Base-by-base conservation (phyloP, 2,797 vertebrate species). In the Melanotaenia parkinsoni region DNA sequence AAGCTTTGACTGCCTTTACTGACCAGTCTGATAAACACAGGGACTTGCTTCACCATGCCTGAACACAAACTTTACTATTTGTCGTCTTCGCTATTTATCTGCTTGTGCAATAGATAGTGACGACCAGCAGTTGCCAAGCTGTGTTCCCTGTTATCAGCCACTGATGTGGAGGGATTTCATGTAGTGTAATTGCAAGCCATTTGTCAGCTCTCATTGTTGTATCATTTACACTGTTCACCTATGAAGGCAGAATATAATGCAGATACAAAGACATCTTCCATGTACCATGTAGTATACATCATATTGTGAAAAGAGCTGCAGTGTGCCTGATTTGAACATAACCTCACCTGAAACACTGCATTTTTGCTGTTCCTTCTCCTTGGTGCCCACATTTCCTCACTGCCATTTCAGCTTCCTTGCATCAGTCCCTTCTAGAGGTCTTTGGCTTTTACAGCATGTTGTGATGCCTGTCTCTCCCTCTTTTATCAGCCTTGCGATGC, bases 401-500 rank as follows among this genome's bases (percentile, higher is more conserved):
- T 38, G 12, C 38, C 40, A 24, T 62, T 76, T 67, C 37, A 47
- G 45, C 47, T 54, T 53, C 20, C 35, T 62, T 74, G 64, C 16
- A 3, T 72, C 63, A 64, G 35, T 77, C 22, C 37, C 28, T 12
- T 56, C 70, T 30, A 51, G 77, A 81, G 77, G 79, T 79, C 79
- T 85, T 78, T 76, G 74, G 47, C 72, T 86, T 80, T 85, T 76
- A 70, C 70, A 51, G 45, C 22, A 7, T 67, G 79, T 56, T 37
- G 54, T 76, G 22, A 67, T 20, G 35, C 69, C 45, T 88, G 86
- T 88, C 87, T 84, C 80, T 80, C 79, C 85, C 67, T 77, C 76
- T 88, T 89, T 74, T 71, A 70, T 91, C 88, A 85, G 71, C 43
- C 50, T 60, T 10, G 45, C 54, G n/a, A 73, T 89, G 82, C 84